Evolutionary conservation across 2,888 invertebrate species (phyloP), one percentile per base, ranked within the genome.

Genomic region (Dioctria linearis): DNA sequence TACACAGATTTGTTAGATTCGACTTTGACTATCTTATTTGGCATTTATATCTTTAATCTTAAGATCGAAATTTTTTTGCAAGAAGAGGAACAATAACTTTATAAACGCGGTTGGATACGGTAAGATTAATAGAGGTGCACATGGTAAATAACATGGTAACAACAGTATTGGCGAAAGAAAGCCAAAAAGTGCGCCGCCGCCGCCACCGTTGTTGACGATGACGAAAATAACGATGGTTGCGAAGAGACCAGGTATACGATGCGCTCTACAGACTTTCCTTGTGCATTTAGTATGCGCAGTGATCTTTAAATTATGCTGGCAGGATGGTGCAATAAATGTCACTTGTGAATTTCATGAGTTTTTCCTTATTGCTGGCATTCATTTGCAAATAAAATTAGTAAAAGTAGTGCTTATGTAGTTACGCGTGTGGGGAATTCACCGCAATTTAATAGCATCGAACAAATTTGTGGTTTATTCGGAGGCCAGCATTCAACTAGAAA

Each of bases 291-390:
- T 42, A 71, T 71, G 71, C 51, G 13, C 71, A 40, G n/a, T 54
- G 71, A 51, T 39, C 71, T 71, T 71, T 54, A 54, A 54, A 54
- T 54, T 71, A 71, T 54, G 54, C 51, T 71, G 54, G 51, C 39
- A n/a, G 39, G 54, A 71, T 71, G 71, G 71, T 71, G 71, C 54
- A 71, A 71, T 71, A 71, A 71, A 71, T 71, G 71, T 71, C 71
- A 54, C 71, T 71, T 11, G 40, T 37, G 42, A 39, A 54, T 54
- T 71, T 71, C 71, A 46, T 39, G 71, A 40, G 43, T 6, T 71
- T 71, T 71, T 54, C 54, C 54, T 71, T 71, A 5, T 59, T 59
- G 5, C 25, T 71, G 37, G 11, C 40, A 40, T 51, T 51, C 54
- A 71, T 54, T 71, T 71, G 51, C 54, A 71, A 71, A 71, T 71